Evolutionary conservation across 1,140 invertebrate species (phyloP).

Genomic region (Drosophila burlai): DNA sequence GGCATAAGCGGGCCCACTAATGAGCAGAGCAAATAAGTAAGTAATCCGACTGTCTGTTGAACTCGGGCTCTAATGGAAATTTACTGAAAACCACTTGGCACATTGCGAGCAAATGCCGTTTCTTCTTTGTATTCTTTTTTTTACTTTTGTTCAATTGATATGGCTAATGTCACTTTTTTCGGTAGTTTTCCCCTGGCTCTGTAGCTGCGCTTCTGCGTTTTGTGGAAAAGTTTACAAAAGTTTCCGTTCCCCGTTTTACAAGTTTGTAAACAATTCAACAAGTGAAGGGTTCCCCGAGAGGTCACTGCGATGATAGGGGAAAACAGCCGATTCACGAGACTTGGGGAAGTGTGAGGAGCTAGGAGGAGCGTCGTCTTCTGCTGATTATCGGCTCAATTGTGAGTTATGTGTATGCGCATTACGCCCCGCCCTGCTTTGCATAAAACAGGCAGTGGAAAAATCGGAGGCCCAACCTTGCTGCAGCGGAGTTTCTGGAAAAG

Average conservation of each 20-base stretch:
- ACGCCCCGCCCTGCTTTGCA: constrained; percentile 27
- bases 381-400: constrained; percentile 48
- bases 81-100: constrained; percentile 72
- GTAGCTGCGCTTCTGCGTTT: constrained; percentile 23
- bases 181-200: constrained; percentile 52
- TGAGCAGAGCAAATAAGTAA: constrained; percentile 63
- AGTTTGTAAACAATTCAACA: constrained; percentile 72
- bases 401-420: constrained; percentile 21
- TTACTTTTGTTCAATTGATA: constrained; percentile 25
- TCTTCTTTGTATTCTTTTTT: constrained; percentile 4
- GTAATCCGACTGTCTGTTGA: constrained; percentile 28
- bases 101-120: constrained; percentile 35
- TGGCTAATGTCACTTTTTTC: constrained; percentile 32
- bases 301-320: constrained; percentile 48
- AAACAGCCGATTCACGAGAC: constrained; percentile 54
- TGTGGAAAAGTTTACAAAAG: constrained; percentile 73
- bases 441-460: constrained; percentile 29
- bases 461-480: constrained; percentile 8
- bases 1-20: constrained; percentile 60
- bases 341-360: constrained; percentile 24
- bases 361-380: background rate
- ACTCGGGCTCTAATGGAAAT: constrained; percentile 63
- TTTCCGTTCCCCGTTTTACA: constrained; percentile 61
- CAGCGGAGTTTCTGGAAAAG: constrained; percentile 20
- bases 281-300: constrained; percentile 53